Conservation (phyloP, 2,113 vertebrate genomes). For the Tachycineta bicolor region DNA sequence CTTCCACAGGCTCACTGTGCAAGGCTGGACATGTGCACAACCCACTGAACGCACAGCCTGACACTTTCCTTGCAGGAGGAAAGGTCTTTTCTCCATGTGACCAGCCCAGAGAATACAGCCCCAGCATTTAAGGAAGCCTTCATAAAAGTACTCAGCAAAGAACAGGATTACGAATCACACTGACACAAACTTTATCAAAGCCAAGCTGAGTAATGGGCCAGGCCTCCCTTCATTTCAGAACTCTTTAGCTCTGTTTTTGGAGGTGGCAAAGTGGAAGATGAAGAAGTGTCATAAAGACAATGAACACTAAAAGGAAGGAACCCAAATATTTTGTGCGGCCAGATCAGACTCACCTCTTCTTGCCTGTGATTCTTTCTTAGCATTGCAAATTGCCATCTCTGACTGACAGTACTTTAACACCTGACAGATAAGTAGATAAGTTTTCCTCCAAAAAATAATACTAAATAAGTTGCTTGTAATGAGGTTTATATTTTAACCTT, state of each 20-base stretch:
- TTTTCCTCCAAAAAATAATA: conserved; percentile 19
- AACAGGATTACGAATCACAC: neutral
- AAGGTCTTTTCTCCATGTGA: neutral
- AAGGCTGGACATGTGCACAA: rapidly evolving
- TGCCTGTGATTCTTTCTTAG: neutral
- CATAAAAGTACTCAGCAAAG: neutral
- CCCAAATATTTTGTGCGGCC: neutral
- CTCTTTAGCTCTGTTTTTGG: neutral
- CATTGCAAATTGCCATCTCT: neutral
- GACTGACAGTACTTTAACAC: neutral
- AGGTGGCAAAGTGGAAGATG: neutral
- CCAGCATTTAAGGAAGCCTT: neutral
- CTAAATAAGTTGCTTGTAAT: conserved; percentile 25
- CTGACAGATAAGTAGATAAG: neutral
- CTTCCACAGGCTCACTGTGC: neutral
- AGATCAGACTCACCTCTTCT: neutral
- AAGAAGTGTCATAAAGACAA: neutral
- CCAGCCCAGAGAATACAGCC: neutral
- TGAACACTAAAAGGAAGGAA: neutral
- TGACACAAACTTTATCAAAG: neutral
- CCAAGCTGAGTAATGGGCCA: neutral
- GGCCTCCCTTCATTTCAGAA: neutral
- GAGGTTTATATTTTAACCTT: conserved; percentile 46
- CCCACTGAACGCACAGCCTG: neutral
- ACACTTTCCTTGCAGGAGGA: neutral